Conservation (phyloP, 2,113 vertebrate genomes). For the Odocoileus virginianus region DNA sequence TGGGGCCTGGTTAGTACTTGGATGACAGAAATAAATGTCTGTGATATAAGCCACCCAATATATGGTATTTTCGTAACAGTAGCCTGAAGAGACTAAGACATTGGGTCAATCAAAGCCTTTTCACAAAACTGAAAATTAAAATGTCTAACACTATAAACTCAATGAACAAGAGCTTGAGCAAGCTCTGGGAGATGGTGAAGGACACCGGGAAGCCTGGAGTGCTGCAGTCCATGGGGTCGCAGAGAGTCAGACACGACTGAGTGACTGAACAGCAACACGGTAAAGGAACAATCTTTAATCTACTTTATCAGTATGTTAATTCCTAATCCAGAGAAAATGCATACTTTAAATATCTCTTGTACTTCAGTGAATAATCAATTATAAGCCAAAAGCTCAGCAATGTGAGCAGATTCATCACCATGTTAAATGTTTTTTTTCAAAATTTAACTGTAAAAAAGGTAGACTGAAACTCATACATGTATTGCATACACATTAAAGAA, state of each 20-base stretch:
- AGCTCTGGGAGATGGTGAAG: neutral
- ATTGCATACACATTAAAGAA: neutral
- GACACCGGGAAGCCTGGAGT: neutral
- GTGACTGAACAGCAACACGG: neutral
- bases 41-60: neutral
- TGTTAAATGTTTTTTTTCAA: neutral
- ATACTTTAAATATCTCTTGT: neutral
- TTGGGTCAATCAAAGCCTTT: neutral
- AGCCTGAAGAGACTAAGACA: neutral
- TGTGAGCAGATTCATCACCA: neutral
- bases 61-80: neutral
- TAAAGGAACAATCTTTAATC: neutral
- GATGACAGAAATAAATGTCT: neutral
- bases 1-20: neutral
- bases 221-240: neutral
- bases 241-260: neutral
- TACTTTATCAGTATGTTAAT: neutral
- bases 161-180: neutral
- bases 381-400: neutral
- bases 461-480: neutral
- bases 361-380: neutral
- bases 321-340: neutral
- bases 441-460: neutral
- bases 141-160: neutral
- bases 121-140: slow-evolving; percentile 6